Evolutionary conservation across 2,888 invertebrate species (phyloP).

Genomic region (Euplexia lucipara): DNA sequence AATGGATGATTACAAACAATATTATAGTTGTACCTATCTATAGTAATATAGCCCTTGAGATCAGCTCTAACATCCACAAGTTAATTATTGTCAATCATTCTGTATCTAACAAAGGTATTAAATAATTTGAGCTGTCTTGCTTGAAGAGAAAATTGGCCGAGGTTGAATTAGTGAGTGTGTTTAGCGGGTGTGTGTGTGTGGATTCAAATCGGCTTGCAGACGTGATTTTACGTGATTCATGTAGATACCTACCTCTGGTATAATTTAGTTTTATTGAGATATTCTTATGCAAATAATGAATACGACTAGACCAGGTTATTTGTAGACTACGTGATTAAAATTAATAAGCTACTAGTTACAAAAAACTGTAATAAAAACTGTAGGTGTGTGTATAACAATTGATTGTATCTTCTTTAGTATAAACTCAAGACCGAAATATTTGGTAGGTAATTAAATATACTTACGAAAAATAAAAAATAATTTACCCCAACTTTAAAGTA

Average conservation of each 20-base stretch:
- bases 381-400: not conserved
- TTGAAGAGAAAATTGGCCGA: slow-evolving; percentile 35
- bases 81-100: slow-evolving; percentile 26
- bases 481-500: too few species aligned
- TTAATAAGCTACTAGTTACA: slow-evolving; percentile 27
- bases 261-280: slow-evolving; percentile 53
- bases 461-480: too few species aligned
- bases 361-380: slow-evolving; percentile 28
- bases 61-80: slow-evolving; percentile 18
- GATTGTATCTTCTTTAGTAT: not conserved
- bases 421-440: too few species aligned
- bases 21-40: slow-evolving; percentile 73
- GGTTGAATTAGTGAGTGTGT: slow-evolving; percentile 31
- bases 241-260: not conserved
- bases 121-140: slow-evolving; percentile 33
- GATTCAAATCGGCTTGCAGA: slow-evolving; percentile 28
- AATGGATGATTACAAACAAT: slow-evolving; percentile 75
- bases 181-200: too few species aligned
- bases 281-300: slow-evolving; percentile 56
- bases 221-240: slow-evolving; percentile 35
- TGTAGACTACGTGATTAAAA: slow-evolving; percentile 51
- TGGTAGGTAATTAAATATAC: too few species aligned
- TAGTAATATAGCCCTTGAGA: slow-evolving; percentile 42
- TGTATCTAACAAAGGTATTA: not conserved
- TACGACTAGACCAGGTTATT: slow-evolving; percentile 37